Conservation (phyloP, 2,797 vertebrate species). For the Pteropus rufus region DNA sequence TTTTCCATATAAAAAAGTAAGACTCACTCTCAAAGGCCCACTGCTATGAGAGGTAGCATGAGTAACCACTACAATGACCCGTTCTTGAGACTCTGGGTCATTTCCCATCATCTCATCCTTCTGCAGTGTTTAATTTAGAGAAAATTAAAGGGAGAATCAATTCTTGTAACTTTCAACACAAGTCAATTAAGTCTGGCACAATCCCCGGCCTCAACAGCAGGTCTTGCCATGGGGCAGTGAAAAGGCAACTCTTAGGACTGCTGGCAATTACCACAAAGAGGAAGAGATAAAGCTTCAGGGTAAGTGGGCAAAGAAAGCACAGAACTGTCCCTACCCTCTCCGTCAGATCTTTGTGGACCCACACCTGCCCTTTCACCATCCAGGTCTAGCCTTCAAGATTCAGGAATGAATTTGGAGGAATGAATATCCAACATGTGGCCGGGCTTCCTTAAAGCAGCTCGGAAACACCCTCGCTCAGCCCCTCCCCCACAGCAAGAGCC, state of each 20-base stretch:
- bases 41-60: not conserved
- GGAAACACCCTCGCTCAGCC: not conserved
- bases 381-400: not conserved
- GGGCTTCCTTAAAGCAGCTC: not conserved
- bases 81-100: not conserved
- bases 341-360: not conserved
- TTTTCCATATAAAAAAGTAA: not conserved
- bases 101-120: conserved; percentile 22
- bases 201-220: not conserved
- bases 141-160: not conserved
- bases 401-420: not conserved
- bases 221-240: not conserved
- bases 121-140: not conserved
- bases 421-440: not conserved
- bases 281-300: not conserved
- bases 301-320: not conserved
- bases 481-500: not conserved
- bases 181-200: not conserved
- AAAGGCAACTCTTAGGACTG: not conserved
- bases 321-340: not conserved
- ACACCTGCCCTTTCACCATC: not conserved
- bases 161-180: conserved; percentile 30
- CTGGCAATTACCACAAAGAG: not conserved
- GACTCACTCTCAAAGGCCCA: not conserved
- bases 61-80: not conserved